Evolutionary conservation across 2,888 invertebrate genomes (phyloP).

Genomic region (Eledone cirrhosa): DNA sequence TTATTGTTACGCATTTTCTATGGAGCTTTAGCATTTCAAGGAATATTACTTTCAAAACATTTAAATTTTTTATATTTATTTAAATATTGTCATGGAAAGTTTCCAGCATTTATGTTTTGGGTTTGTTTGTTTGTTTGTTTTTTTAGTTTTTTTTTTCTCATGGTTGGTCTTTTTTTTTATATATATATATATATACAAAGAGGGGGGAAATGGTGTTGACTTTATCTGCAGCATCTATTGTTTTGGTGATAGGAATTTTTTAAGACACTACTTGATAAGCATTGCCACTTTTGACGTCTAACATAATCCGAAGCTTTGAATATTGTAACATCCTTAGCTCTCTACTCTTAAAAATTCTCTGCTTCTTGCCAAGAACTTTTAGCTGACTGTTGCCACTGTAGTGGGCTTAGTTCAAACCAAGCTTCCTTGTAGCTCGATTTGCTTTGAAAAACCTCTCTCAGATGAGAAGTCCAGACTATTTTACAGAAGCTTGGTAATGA

Average conservation of each 20-base stretch:
- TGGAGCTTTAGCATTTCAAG: no score
- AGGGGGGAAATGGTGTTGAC: not conserved
- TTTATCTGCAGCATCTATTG: not conserved
- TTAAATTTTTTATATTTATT: no score
- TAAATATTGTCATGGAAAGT: not conserved
- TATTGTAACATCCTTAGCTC: not conserved
- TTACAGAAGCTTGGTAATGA: no score
- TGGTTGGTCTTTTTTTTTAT: not conserved
- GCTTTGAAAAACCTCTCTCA: no score
- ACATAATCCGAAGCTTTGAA: constrained; percentile 13
- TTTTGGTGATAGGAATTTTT: constrained; percentile 17
- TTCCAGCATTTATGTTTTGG: not conserved
- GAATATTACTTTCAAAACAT: no score
- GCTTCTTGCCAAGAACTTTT: constrained; percentile 13
- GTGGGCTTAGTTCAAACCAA: no score
- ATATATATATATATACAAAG: not conserved
- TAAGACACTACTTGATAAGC: constrained; percentile 14
- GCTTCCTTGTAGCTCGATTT: no score
- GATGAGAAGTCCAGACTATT: no score
- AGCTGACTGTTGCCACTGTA: constrained; percentile 9
- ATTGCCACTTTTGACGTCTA: not conserved
- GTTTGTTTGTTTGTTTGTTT: not conserved
- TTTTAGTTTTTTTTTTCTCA: not conserved
- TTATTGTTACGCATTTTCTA: no score
- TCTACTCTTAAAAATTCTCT: constrained; percentile 17